Base-by-base conservation (phyloP, 2,113 vertebrate species). In the Lophochroa leadbeateri region DNA sequence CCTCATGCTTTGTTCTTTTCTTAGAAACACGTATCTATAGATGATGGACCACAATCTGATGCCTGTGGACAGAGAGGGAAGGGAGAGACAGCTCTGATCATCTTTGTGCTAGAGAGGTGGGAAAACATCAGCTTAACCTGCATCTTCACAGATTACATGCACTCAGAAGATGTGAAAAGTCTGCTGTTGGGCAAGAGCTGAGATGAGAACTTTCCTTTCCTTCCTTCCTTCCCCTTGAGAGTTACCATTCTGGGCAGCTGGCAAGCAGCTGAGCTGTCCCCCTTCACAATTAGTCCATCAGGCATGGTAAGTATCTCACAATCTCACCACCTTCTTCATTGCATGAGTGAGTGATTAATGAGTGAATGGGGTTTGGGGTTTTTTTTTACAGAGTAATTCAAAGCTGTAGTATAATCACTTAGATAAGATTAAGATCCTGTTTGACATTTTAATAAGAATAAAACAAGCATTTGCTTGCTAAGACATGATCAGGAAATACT, bases 401-500 rank as follows among this genome's bases (percentile, higher is more conserved):
- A 86, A 95, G 72, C 75, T 90, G 78, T 20, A 39, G 49, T 71
- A 63, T 93, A 92, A 94, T 96, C 76, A 83, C 77, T 91, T 88
- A 68, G 47, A 77, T 91, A 95, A 92, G 87, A 93, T 92, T 92
- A 82, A 83, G 57, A 86, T 91, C 88, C 87, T 50, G 28, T 79
- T 80, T 95, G 93, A 95, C 71, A 82, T 60, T 91, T 80, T 68
- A 83, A 71, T 88, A 89, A 91, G 83, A 95, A 76, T 70, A 82
- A 96, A 94, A 72, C 23, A 82, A 84, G 57, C 17, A 60, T 85
- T 95, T 67, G 5, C 49, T 82, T 91, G 25, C 74, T 84, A 74
- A 70, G n/a, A 53, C 46, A 21, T 57, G 83, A 82, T 87, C 67
- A 47, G 70, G 55, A 90, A 85, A 70, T 55, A 44, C 20, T 35